Evolutionary conservation across 2,797 vertebrate genomes (phyloP).

Genomic region (Clamator glandarius): DNA sequence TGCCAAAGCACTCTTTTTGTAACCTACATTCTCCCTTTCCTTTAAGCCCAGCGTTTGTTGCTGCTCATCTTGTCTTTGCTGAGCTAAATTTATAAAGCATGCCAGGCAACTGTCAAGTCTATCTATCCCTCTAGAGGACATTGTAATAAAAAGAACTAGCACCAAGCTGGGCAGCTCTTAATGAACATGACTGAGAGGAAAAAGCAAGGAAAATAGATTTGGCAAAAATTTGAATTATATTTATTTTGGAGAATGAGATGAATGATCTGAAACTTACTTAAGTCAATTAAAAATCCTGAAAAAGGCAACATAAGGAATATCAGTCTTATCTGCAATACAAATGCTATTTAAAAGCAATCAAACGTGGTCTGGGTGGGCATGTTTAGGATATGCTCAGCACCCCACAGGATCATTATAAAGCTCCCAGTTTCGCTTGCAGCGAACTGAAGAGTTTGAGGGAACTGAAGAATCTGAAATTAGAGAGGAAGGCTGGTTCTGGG

Average conservation of each 20-base stretch:
- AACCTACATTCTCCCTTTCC: not conserved
- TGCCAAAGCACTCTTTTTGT: not conserved
- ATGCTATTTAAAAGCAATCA: not conserved
- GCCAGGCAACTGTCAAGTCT: not conserved
- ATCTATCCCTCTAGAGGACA: not conserved
- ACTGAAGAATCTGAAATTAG: not conserved
- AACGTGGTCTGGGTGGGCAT: not conserved
- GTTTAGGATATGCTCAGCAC: not conserved
- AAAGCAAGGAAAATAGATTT: not conserved
- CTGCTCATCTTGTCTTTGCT: not conserved
- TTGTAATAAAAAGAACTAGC: not conserved
- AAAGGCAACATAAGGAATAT: not conserved
- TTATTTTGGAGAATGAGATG: not conserved
- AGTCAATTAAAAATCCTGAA: not conserved
- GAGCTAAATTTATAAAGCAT: not conserved
- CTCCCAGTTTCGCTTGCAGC: no score
- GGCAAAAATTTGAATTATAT: not conserved
- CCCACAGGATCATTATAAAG: not conserved
- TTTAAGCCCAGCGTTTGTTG: not conserved
- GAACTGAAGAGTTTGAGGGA: no score
- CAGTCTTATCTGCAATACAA: not conserved
- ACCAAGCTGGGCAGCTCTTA: not conserved
- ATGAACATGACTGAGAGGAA: not conserved
- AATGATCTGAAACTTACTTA: constrained; percentile 4
- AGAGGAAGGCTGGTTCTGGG: not conserved